Evolutionary conservation across 2,888 invertebrate genomes (phyloP), one percentile per base, ranked within the genome.

Genomic region (Alloplasta piceator): DNA sequence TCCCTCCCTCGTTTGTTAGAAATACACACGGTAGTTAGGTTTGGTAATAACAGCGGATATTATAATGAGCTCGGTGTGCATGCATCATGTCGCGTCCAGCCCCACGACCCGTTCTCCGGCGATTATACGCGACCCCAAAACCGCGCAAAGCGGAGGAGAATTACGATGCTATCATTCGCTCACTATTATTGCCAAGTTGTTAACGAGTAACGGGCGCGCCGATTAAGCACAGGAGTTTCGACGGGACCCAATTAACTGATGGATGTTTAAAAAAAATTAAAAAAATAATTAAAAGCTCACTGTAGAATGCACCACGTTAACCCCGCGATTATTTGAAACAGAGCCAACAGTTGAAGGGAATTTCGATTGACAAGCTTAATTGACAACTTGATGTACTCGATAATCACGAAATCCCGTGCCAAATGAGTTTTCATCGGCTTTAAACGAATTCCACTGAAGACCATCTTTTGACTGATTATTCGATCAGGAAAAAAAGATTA

Each of bases 151-250:
- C 43, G 63, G 56, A 61, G 63, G 71, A 56, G 76, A 68, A 26
- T 70, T 76, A 76, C 63, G 76, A 72, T 72, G 50, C 56, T 76
- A 80, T 80, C 80, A 61, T 58, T 48, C 66, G 39, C 63, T 16
- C 52, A 63, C 67, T 72, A 76, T 80, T 80, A 68, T 80, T 80
- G 72, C 76, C 63, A 76, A 70, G 80, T 72, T 80, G 76, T 80
- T 80, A 72, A 76, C 80, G 67, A 76, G 48, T 50, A 76, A 76
- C 71, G 55, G 26, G 48, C 43, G 48, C 38, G 39, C 26, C 26
- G 26, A 67, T 78, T 41, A 48, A 67, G 67, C 67, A 63, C 39
- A 26, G 67, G 50, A 10, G 38, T 68, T 80, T 76, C 72, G 50
- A 56, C 71, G 26, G 26, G 76, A 72, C 56, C 76, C 67, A 76